A percentile compares a stretch with the other conserved stretches of the same genome.
Evolutionary conservation across 2,113 vertebrate genomes (phyloP).

Genomic region (Serinus canaria): DNA sequence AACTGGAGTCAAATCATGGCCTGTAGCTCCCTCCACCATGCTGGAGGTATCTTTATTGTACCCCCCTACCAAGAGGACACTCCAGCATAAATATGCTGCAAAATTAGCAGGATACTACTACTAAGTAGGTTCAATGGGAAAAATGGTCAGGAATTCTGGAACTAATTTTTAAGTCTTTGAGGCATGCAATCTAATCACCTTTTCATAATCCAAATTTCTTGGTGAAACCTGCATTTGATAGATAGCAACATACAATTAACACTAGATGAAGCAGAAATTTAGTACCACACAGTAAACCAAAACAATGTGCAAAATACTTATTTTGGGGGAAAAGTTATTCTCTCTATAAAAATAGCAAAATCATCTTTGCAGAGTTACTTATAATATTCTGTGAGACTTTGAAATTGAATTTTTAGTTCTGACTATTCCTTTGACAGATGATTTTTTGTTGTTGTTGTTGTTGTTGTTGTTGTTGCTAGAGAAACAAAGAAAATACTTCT

Average conservation of each 20-base stretch:
- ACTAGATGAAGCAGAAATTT: neutral
- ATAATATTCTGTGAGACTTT: neutral
- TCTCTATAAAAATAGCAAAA: neutral
- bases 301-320: neutral
- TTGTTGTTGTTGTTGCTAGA: neutral
- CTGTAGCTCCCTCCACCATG: neutral
- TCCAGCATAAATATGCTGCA: neutral
- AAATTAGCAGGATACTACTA: neutral
- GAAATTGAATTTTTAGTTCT: neutral
- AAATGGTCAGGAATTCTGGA: neutral
- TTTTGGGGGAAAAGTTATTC: neutral
- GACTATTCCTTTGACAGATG: neutral
- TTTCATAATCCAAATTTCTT: neutral
- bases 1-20: neutral
- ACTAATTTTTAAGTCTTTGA: neutral
- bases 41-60: rapidly evolving
- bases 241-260: neutral
- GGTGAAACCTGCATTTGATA: neutral
- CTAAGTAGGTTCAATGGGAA: neutral
- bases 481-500: neutral
- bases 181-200: neutral
- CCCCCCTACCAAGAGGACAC: neutral
- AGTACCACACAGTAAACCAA: neutral
- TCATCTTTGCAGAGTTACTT: neutral
- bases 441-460: neutral